Evolutionary conservation across 2,113 vertebrate species (phyloP).

Genomic region (Passer domesticus): DNA sequence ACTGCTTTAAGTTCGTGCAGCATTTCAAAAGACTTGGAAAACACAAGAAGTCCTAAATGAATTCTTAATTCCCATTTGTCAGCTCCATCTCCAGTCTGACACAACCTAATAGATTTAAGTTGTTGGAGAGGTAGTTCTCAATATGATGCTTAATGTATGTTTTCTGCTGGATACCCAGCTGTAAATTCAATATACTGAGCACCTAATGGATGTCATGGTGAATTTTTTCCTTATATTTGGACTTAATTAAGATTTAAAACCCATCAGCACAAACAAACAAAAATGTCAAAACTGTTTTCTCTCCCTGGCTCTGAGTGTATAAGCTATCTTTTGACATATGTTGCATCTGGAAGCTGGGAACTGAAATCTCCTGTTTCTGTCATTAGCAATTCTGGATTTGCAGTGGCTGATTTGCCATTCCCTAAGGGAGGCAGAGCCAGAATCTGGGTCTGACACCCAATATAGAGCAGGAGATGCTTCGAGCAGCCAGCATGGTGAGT

Average conservation of each 20-base stretch:
- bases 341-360: conserved; percentile 23
- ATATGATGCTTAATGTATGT: neutral
- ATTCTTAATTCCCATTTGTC: neutral
- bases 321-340: conserved; percentile 70
- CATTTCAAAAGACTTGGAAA: neutral
- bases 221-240: neutral
- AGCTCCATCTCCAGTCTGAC: neutral
- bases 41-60: neutral
- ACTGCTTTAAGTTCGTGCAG: neutral
- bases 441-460: conserved; percentile 30
- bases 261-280: conserved; percentile 15
- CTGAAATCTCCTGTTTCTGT: neutral
- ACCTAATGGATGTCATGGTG: neutral
- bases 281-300: conserved; percentile 13
- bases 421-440: conserved; percentile 41
- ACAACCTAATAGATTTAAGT: neutral
- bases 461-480: conserved; percentile 26
- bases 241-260: neutral
- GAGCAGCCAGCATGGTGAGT: conserved; percentile 66
- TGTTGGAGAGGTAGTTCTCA: neutral
- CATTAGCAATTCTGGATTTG: neutral
- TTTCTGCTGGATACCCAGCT: neutral
- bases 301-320: conserved; percentile 69
- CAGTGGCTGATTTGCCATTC: neutral
- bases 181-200: neutral